phyloP scores from a whole-genome alignment of 1,140 invertebrate genomes.

The Drosophila gunungcola region DNA sequence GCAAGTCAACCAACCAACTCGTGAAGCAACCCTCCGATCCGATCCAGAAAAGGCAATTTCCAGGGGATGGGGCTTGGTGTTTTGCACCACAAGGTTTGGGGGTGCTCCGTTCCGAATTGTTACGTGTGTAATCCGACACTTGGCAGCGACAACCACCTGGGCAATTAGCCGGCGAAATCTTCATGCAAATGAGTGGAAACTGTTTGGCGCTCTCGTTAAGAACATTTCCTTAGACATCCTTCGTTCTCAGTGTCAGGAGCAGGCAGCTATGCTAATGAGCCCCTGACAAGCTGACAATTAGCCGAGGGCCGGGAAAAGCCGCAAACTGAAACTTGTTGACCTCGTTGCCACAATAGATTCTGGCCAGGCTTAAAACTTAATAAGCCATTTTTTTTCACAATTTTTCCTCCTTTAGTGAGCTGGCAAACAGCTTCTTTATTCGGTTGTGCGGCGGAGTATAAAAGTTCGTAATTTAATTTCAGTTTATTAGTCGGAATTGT shows the following conservation, averaged over 20 bases:
- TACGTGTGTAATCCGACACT: slow-evolving; percentile 72
- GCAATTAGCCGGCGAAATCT: slow-evolving; percentile 64
- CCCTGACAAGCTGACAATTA: slow-evolving; percentile 58
- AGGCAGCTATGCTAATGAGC: slow-evolving; percentile 71
- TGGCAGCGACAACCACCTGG: slow-evolving; percentile 32
- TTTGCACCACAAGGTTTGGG: slow-evolving; percentile 29
- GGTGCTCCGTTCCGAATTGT: slow-evolving; percentile 37
- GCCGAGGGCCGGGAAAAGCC: slow-evolving; percentile 47
- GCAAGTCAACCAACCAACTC: slow-evolving; percentile 56
- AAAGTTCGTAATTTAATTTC: slow-evolving; percentile 82
- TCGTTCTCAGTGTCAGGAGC: slow-evolving; percentile 56
- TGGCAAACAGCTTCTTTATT: slow-evolving; percentile 12
- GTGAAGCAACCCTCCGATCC: slow-evolving; percentile 25
- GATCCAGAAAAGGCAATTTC: background rate
- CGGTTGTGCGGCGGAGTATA: background rate
- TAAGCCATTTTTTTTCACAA: slow-evolving; percentile 28
- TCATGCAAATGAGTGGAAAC: slow-evolving; percentile 65
- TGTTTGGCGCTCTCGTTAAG: slow-evolving; percentile 35
- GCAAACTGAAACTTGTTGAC: slow-evolving; percentile 64
- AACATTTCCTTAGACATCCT: slow-evolving; percentile 37
- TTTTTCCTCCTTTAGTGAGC: background rate
- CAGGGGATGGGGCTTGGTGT: slow-evolving; percentile 14
- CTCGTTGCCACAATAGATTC: slow-evolving; percentile 41
- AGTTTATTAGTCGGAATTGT: slow-evolving; percentile 75
- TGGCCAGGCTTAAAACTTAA: slow-evolving; percentile 54